Conservation (phyloP, 2,113 vertebrate genomes). For the Mus musculus region DNA sequence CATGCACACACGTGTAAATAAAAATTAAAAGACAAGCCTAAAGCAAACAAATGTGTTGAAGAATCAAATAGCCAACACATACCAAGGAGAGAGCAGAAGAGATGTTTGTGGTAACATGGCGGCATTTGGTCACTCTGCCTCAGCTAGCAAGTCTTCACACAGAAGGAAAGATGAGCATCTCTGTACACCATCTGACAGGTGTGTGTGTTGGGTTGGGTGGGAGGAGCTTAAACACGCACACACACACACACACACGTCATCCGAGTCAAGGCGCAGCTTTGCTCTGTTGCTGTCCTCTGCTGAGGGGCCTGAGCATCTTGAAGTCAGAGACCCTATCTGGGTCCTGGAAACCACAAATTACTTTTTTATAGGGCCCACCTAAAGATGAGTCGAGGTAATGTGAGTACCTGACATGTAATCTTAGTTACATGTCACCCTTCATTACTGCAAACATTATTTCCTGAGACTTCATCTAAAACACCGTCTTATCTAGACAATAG, state of each 20-base stretch:
- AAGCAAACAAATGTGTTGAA: background rate
- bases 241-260: background rate
- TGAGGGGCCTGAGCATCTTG: background rate
- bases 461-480: constrained; percentile 41
- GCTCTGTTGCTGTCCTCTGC: background rate
- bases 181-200: background rate
- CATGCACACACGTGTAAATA: background rate
- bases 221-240: background rate
- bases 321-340: constrained; percentile 12
- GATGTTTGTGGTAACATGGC: rapidly evolving
- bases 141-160: background rate
- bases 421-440: constrained; percentile 56
- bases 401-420: constrained; percentile 7
- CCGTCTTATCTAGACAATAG: background rate
- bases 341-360: constrained; percentile 55
- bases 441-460: constrained; percentile 43
- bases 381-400: constrained; percentile 50
- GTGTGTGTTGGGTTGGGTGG: background rate
- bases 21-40: background rate
- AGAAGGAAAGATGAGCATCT: background rate
- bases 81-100: background rate
- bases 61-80: background rate
- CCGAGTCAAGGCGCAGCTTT: background rate
- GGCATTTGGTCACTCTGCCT: background rate
- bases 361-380: background rate